A percentile compares a stretch with the other conserved stretches of the same genome.
Conservation (phyloP, 2,888 invertebrate genomes). For the Tetragonula carbonaria region DNA sequence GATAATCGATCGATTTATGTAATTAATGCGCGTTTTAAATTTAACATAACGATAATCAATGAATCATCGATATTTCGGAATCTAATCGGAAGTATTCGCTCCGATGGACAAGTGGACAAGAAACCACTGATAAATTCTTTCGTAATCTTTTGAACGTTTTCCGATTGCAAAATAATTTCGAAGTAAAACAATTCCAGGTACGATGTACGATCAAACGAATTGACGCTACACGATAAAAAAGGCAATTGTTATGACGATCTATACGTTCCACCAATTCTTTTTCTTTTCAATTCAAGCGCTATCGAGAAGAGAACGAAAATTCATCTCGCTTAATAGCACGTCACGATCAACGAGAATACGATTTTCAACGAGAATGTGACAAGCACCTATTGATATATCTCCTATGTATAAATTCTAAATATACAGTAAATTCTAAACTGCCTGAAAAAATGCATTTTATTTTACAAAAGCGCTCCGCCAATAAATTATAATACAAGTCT, state of each 20-base stretch:
- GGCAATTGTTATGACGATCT: constrained; percentile 30
- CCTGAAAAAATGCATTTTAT: constrained; percentile 64
- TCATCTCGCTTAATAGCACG: constrained; percentile 41
- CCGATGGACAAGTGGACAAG: background rate
- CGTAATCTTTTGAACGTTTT: constrained; percentile 10
- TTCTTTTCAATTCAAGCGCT: background rate
- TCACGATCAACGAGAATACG: constrained; percentile 52
- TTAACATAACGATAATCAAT: constrained; percentile 9
- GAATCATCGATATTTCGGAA: constrained; percentile 5
- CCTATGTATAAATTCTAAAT: constrained; percentile 70
- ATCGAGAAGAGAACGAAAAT: constrained; percentile 7
- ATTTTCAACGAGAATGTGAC: constrained; percentile 56
- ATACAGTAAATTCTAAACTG: constrained; percentile 65
- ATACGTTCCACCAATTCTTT: constrained; percentile 17
- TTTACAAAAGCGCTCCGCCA: constrained; percentile 69
- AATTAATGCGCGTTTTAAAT: background rate
- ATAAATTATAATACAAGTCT: constrained; percentile 72
- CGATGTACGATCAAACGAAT: constrained; percentile 56
- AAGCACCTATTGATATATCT: constrained; percentile 67
- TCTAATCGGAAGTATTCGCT: constrained; percentile 5
- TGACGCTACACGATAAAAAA: constrained; percentile 23
- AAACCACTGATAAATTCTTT: constrained; percentile 15
- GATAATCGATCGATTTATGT: constrained; percentile 14
- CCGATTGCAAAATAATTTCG: constrained; percentile 21
- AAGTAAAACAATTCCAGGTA: constrained; percentile 59